Evolutionary conservation across 1,140 invertebrate species (phyloP), one percentile per base, ranked within the genome.

Genomic region (Ylistrum balloti): DNA sequence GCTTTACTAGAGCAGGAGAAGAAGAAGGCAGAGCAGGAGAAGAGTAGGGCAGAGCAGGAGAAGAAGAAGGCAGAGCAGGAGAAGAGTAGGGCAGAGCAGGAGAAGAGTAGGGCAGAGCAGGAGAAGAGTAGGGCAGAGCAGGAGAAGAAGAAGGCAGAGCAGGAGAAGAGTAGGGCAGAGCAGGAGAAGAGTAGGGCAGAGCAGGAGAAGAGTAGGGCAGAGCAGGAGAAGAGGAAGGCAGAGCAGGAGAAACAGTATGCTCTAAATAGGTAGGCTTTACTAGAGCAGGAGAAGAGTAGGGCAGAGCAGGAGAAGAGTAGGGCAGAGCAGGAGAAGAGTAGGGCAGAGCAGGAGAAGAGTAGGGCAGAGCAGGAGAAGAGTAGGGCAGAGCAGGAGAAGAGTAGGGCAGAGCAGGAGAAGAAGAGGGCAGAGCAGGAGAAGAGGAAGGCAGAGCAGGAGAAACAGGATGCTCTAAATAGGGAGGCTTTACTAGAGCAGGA

Each of bases 111-210:
- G n/a, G n/a, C n/a, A n/a, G n/a, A 13, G 45, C 45, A 17, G 45
- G 22, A 20, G 45, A 10, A 20, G 45, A 48, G 45, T 17, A 17
- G 45, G 45, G 11, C 11, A 48, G 22, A 48, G 45, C 45, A n/a
- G n/a, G n/a, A 86, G 32, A 33, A 86, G 15, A n/a, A 48, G n/a
- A n/a, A 20, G 0, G 22, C n/a, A 86, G 48, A 88, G 33, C 33
- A 88, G 35, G 35, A 33, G 38, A 86, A 86, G 45, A n/a, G 33
- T 33, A 45, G 48, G 45, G 45, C 45, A 56, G 45, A 56, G 45
- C 9, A 56, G 45, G 45, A 56, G 45, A 56, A 56, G 45, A 56
- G 13, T 7, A 56, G 45, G 45, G 45, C 45, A 56, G 45, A 56
- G 45, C 9, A 56, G 45, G 45, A 56, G 45, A 56, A 56, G 45